Base-by-base conservation (phyloP, 2,113 vertebrate genomes). In the Odocoileus virginianus region DNA sequence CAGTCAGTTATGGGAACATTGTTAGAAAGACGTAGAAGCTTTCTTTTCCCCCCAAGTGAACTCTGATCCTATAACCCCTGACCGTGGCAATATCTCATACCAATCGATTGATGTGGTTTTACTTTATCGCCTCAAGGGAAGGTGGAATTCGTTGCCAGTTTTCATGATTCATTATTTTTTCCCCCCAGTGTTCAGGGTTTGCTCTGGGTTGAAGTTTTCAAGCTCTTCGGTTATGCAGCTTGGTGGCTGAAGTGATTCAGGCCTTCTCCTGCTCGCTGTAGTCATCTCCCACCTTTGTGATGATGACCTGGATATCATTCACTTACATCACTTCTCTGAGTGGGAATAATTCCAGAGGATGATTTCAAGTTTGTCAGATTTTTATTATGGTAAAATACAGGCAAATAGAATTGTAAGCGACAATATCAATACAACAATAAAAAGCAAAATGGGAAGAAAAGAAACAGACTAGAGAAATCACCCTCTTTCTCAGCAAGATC, bases 1-100 rank as follows among this genome's bases (percentile, higher is more conserved):
- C 14, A 86, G 88, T 58, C 87, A 61, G 55, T 91, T 92, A 95
- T 83, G 90, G 94, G 92, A 90, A 98, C 43, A 1, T 81, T 19
- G 58, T 83, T 76, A 16, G 87, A 23, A 74, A 64, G 74, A 55
- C 10, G 11, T 58, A 7, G 36, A 78, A 30, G 43, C 13, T 33
- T 85, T 15, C 83, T 4, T 17, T 47, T 6, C 21, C 17, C 61
- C 7, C 28, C 19, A 36, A 76, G 89, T 57, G 30, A 11, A 19
- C 58, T 90, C 57, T 54, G 17, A 60, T 9, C 90, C 88, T 45
- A 2, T n/a, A 82, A 17, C 76, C 93, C 19, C 76, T 25, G 74
- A 25, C n/a, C n/a, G 2, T 33, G 58, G 89, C 64, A 43, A 81
- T 87, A n/a, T 85, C 45, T 76, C 43, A 21, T 12, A 54, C 74